Conservation (phyloP, 2,797 vertebrate genomes). For the Yasuhikotakia modesta region DNA sequence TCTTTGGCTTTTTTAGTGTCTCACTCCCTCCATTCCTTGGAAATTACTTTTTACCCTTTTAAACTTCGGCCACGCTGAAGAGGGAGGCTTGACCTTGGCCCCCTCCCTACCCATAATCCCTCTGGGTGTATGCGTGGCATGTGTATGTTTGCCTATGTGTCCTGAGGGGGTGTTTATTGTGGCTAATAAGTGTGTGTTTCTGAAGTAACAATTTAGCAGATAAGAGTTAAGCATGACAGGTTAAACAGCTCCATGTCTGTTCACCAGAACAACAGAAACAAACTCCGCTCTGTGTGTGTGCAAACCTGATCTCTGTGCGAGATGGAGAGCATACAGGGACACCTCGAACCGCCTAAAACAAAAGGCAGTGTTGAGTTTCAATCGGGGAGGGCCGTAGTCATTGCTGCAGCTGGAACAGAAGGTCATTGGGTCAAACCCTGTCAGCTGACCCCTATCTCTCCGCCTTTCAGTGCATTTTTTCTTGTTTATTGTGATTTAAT, state of each 20-base stretch:
- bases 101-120: conserved; percentile 55
- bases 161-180: conserved; percentile 44
- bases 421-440: conserved; percentile 73
- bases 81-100: conserved; percentile 76
- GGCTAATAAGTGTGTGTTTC: conserved; percentile 25
- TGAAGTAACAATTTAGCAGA: conserved; percentile 14
- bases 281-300: conserved; percentile 34
- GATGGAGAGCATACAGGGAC: conserved; percentile 55
- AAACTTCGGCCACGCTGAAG: conserved; percentile 77
- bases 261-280: conserved; percentile 33
- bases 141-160: conserved; percentile 49
- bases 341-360: conserved; percentile 54
- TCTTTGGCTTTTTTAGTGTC: conserved; percentile 84
- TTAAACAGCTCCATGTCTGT: conserved; percentile 35
- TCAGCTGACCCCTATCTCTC: conserved; percentile 70
- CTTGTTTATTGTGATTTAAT: conserved; percentile 68
- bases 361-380: conserved; percentile 63
- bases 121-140: conserved; percentile 33
- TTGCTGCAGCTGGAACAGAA: conserved; percentile 69
- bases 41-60: conserved; percentile 84
- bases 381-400: conserved; percentile 55
- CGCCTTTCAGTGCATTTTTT: conserved; percentile 61
- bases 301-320: conserved; percentile 58
- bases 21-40: conserved; percentile 78
- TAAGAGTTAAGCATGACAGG: conserved; percentile 42